A percentile compares a stretch with the other conserved stretches of the same genome.
phyloP scores from a whole-genome alignment of 2,113 vertebrate genomes.

The Petrocephalus zakoni region DNA sequence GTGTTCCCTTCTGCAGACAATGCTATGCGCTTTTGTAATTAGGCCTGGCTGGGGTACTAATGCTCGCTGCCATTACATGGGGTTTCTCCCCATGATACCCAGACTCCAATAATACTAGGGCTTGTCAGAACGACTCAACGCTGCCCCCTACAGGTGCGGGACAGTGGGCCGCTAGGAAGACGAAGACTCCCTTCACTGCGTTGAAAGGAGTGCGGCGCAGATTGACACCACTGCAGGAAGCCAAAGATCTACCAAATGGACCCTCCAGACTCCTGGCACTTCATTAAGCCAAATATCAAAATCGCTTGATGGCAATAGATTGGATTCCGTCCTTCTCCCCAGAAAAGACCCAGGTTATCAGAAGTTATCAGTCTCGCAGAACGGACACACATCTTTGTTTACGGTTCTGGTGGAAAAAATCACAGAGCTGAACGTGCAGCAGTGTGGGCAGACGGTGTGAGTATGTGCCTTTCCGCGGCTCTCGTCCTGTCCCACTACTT shows the following conservation, averaged over 20 bases:
- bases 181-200: not conserved
- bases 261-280: not conserved
- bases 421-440: not conserved
- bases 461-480: not conserved
- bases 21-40: slow-evolving; percentile 22
- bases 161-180: not conserved
- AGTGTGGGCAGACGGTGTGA: not conserved
- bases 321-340: not conserved
- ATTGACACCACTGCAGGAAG: not conserved
- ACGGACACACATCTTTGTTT: not conserved
- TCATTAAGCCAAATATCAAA: not conserved
- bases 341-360: not conserved
- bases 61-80: not conserved
- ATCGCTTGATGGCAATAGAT: not conserved
- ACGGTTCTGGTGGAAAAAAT: not conserved
- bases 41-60: slow-evolving; percentile 8
- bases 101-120: not conserved
- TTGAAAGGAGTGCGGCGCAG: not conserved
- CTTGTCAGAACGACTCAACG: not conserved
- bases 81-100: not conserved
- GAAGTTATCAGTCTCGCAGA: not conserved
- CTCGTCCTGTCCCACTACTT: not conserved
- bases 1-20: slow-evolving; percentile 28
- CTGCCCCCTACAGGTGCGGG: not conserved
- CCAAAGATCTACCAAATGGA: not conserved